These are phyloP conservation scores for Xiphophorus birchmanni DNA, from an alignment of 2,797 vertebrate species.

Conservation along the genomic window DNA sequence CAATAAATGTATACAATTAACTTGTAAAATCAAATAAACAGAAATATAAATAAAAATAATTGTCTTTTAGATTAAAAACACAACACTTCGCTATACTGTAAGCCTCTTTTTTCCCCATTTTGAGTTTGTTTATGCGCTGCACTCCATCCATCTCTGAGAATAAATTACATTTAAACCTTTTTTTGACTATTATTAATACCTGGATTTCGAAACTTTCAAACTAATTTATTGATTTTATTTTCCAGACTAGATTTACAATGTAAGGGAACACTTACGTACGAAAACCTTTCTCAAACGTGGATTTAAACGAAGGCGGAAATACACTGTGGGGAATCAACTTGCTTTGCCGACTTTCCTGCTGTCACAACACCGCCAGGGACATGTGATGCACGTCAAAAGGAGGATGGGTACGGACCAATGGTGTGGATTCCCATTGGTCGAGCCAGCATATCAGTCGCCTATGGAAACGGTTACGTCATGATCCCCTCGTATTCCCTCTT, in stretches of 20 bases:
- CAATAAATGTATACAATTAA: background rate
- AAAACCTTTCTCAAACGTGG: background rate
- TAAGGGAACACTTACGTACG: background rate
- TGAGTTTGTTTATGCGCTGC: no score
- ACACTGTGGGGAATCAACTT: background rate
- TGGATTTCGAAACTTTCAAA: background rate
- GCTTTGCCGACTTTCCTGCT: constrained; percentile 33
- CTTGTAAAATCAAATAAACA: background rate
- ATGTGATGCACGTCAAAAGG: constrained; percentile 78
- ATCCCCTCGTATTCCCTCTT: constrained; percentile 60
- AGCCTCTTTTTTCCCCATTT: background rate
- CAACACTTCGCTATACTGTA: background rate
- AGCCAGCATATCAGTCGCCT: constrained; percentile 80
- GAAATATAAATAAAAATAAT: background rate
- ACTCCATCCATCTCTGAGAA: background rate
- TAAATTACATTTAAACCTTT: background rate
- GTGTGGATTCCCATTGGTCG: constrained; percentile 81
- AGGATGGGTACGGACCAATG: constrained; percentile 70
- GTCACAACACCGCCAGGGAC: constrained; percentile 76
- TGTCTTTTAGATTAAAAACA: background rate
- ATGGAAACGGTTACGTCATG: constrained; percentile 84
- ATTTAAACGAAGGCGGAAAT: constrained; percentile 57
- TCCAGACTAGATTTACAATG: no score
- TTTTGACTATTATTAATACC: background rate
- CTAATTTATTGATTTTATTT: background rate